These are phyloP conservation scores for Centropristis striata DNA, from an alignment of 2,113 vertebrate species.

Conservation along the genomic window DNA sequence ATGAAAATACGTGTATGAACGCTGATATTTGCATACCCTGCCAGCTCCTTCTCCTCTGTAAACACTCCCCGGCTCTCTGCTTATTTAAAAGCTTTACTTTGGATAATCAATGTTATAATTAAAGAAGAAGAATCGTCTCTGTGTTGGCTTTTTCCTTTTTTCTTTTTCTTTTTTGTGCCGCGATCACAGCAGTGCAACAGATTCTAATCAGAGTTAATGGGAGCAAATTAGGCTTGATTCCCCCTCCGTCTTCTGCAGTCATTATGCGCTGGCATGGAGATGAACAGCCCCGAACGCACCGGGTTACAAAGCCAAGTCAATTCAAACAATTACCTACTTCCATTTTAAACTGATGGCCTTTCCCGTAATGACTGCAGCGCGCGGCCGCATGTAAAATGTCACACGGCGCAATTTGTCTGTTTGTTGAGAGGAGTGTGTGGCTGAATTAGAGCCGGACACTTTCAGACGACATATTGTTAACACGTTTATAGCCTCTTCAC, in stretches of 20 bases:
- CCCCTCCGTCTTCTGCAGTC: slow-evolving; percentile 36
- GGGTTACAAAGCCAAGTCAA: slow-evolving; percentile 13
- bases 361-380: slow-evolving; percentile 6
- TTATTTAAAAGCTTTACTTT: slow-evolving; percentile 54
- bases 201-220: slow-evolving; percentile 65
- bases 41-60: slow-evolving; percentile 10
- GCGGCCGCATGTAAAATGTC: slow-evolving; percentile 8
- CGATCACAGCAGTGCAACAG: slow-evolving; percentile 40
- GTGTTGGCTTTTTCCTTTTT: no score
- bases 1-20: slow-evolving; percentile 21
- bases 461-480: slow-evolving; percentile 33
- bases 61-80: slow-evolving; percentile 20
- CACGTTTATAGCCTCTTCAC: slow-evolving; percentile 25
- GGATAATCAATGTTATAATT: slow-evolving; percentile 59
- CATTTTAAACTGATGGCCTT: slow-evolving; percentile 11
- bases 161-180: background rate
- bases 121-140: slow-evolving; percentile 40
- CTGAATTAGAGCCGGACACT: background rate
- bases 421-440: slow-evolving; percentile 7
- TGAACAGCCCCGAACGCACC: background rate
- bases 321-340: slow-evolving; percentile 28
- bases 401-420: slow-evolving; percentile 10
- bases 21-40: slow-evolving; percentile 49
- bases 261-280: slow-evolving; percentile 41
- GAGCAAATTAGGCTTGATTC: slow-evolving; percentile 44